A percentile compares a stretch with the other conserved stretches of the same genome.
phyloP scores from a whole-genome alignment of 2,888 invertebrate genomes.

The Gnatocerus cornutus region DNA sequence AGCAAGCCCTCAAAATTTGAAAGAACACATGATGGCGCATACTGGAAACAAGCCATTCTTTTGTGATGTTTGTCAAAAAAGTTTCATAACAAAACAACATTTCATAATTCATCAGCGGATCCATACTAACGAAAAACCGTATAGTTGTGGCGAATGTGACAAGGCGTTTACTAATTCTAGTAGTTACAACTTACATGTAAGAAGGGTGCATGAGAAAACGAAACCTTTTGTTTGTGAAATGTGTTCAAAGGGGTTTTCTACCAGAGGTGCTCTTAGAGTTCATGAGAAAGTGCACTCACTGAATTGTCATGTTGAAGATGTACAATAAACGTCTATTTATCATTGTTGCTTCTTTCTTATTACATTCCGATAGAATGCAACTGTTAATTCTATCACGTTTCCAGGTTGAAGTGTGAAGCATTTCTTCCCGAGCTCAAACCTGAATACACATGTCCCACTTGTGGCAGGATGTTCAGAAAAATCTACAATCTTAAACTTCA shows the following conservation, averaged over 20 bases:
- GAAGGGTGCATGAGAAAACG: slow-evolving; percentile 14
- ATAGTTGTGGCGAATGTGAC: slow-evolving; percentile 71
- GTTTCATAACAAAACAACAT: slow-evolving; percentile 10
- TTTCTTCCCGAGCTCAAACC: background rate
- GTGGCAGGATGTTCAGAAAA: slow-evolving; percentile 1
- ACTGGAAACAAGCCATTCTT: background rate
- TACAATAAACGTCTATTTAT: too few species aligned
- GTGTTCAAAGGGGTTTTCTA: background rate
- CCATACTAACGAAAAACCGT: slow-evolving; percentile 70
- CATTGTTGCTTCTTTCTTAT: too few species aligned
- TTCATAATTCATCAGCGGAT: slow-evolving; percentile 69
- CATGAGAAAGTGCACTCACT: slow-evolving; percentile 1
- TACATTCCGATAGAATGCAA: too few species aligned
- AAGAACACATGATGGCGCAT: slow-evolving; percentile 27
- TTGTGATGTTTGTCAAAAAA: slow-evolving; percentile 3
- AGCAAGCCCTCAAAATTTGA: background rate
- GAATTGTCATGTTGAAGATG: too few species aligned
- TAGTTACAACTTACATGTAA: slow-evolving; percentile 9
- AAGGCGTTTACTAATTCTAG: slow-evolving; percentile 57
- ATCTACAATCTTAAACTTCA: slow-evolving; percentile 2
- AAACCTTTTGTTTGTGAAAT: slow-evolving; percentile 10
- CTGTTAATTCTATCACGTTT: background rate
- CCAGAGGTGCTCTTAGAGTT: slow-evolving; percentile 3
- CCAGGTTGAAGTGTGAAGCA: background rate
- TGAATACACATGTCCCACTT: background rate